Conservation (phyloP, 2,888 invertebrate species). For the Caenorhabditis imperialis region DNA sequence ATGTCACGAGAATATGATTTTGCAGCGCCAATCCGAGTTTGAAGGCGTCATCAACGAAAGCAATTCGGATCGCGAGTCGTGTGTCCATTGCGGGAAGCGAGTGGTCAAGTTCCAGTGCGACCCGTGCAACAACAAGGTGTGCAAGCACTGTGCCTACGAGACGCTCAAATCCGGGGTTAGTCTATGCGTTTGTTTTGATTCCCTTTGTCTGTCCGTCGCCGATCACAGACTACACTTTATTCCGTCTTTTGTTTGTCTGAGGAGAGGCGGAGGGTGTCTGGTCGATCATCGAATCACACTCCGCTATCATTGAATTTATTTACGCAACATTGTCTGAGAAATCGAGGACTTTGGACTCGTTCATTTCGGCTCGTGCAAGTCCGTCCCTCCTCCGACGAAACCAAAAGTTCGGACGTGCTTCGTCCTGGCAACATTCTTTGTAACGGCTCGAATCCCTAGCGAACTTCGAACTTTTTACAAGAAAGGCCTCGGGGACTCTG, state of each 20-base stretch:
- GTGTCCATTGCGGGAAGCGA: slow-evolving; percentile 1
- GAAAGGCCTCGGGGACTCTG: too few species aligned
- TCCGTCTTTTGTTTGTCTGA: slow-evolving; percentile 5
- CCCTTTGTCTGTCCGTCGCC: slow-evolving; percentile 5
- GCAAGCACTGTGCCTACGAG: slow-evolving; percentile 13
- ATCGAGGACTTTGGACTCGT: too few species aligned
- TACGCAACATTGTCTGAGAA: neutral
- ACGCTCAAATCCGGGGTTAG: slow-evolving; percentile 12
- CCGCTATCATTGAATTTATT: slow-evolving; percentile 22
- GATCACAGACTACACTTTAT: slow-evolving; percentile 30
- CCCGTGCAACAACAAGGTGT: neutral
- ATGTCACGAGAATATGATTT: too few species aligned
- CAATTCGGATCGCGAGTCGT: neutral
- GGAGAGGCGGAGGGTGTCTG: slow-evolving; percentile 5
- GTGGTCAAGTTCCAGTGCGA: slow-evolving; percentile 3
- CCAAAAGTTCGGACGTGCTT: neutral
- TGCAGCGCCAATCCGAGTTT: neutral
- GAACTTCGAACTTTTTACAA: too few species aligned
- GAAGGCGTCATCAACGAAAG: neutral
- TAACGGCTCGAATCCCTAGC: too few species aligned
- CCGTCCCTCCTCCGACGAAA: neutral
- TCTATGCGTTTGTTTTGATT: neutral
- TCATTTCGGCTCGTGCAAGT: slow-evolving; percentile 11
- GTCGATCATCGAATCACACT: slow-evolving; percentile 14
- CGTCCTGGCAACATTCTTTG: neutral